Percentiles rank a stretch among this genome's conserved stretches.
Evolutionary conservation across 2,797 vertebrate species (phyloP).

Genomic region (Eupleurogrammus muticus): DNA sequence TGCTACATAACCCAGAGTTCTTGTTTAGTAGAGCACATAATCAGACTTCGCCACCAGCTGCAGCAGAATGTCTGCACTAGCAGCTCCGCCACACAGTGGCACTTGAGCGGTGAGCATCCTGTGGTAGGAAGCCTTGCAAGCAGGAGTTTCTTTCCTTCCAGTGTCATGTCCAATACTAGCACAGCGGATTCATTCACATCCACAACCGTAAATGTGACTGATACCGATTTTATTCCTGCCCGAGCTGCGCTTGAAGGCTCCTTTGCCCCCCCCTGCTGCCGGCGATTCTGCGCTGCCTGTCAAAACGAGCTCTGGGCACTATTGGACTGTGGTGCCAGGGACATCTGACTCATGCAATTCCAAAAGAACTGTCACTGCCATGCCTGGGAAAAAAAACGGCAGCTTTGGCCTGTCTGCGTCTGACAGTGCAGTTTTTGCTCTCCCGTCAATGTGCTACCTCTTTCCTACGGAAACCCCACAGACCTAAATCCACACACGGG

Average conservation of each 20-base stretch:
- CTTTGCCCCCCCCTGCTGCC: conserved; percentile 33
- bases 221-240: conserved; percentile 48
- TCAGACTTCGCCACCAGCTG: conserved; percentile 86
- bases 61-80: conserved; percentile 76
- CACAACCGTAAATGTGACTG: conserved; percentile 34
- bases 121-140: conserved; percentile 16
- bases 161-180: conserved; percentile 29
- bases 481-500: conserved; percentile 20
- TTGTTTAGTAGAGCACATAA: conserved; percentile 88
- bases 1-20: conserved; percentile 74
- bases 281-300: conserved; percentile 61
- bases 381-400: conserved; percentile 55
- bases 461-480: conserved; percentile 28
- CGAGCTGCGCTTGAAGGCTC: conserved; percentile 26
- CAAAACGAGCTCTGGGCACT: conserved; percentile 60
- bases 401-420: conserved; percentile 29
- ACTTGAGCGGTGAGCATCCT: conserved; percentile 44
- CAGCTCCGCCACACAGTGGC: conserved; percentile 48
- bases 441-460: conserved; percentile 18
- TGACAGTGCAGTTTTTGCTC: conserved; percentile 64
- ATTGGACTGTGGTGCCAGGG: conserved; percentile 54
- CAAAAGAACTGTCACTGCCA: conserved; percentile 62
- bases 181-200: conserved; percentile 36
- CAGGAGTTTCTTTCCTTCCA: conserved; percentile 13
- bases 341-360: conserved; percentile 70